These are phyloP conservation scores for Platycheirus rosarum DNA, from an alignment of 2,888 invertebrate species.

Conservation along the genomic window DNA sequence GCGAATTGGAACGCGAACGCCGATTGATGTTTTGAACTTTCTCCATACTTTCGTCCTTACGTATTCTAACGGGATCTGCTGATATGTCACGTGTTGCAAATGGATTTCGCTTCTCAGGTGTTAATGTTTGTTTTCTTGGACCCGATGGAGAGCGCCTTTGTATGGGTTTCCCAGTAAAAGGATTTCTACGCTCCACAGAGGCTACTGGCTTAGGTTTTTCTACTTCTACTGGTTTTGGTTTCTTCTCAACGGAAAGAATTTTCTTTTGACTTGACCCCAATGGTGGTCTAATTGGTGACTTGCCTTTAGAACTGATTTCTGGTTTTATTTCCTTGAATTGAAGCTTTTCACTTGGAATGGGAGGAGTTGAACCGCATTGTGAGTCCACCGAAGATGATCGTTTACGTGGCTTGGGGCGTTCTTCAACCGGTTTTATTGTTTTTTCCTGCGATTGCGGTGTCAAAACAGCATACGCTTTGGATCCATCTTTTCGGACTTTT, in stretches of 20 bases:
- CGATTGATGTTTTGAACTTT: constrained; percentile 1
- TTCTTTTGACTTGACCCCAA: constrained; percentile 23
- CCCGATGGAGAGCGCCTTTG: constrained; percentile 1
- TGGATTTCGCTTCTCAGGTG: constrained; percentile 48
- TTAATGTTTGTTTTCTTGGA: constrained; percentile 4
- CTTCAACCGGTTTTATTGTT: not conserved
- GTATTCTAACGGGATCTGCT: not conserved
- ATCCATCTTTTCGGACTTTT: not conserved
- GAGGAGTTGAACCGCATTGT: constrained; percentile 53
- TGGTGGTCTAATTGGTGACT: constrained; percentile 14
- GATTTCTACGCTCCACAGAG: not conserved
- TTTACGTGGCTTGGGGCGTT: constrained; percentile 11
- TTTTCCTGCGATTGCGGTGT: not conserved
- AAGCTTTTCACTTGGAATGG: constrained; percentile 45
- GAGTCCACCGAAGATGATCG: constrained; percentile 44
- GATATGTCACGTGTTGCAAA: constrained; percentile 38
- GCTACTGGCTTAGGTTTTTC: not conserved
- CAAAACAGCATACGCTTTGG: not conserved
- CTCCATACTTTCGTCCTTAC: constrained; percentile 17
- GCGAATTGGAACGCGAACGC: constrained; percentile 38
- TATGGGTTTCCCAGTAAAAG: constrained; percentile 19
- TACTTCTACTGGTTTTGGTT: constrained; percentile 1
- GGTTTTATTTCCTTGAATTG: not conserved
- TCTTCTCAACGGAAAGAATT: not conserved
- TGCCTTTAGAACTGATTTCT: not conserved